Evolutionary conservation across 2,888 invertebrate genomes (phyloP), one percentile per base, ranked within the genome.

Genomic region (Anarsia innoxiella): DNA sequence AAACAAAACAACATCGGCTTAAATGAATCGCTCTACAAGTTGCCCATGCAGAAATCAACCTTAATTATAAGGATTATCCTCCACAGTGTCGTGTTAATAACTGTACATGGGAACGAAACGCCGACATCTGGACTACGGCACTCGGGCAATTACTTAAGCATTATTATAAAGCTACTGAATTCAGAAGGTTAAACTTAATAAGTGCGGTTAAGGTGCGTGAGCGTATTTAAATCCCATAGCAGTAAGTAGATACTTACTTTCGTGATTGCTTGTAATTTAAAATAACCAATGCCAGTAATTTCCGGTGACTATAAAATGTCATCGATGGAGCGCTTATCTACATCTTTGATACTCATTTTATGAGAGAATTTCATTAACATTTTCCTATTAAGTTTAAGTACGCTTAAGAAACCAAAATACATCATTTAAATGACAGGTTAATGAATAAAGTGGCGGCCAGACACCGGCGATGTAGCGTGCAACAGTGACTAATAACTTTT

Each of bases 161-260:
- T 65, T 66, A 66, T 70, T 66, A 67, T 66, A 66, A 69, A 55
- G 76, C 77, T 77, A 76, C 78, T 68, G 78, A 62, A 70, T 66
- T 59, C 65, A 64, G 61, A 67, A 66, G 63, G 63, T 58, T 59
- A 51, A 46, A 42, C 51, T 48, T 45, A 49, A 51, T 59, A 49
- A 44, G 46, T 50, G 55, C 51, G 46, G 51, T 51, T 59, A 63
- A 65, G 59, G 45, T 48, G 51, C 61, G 63, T 66, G 67, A 58
- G 67, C 71, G 44, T 45, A 52, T 59, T 60, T 56, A 52, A 53
- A 33, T 15, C 29, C n/a, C n/a, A n/a, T n/a, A n/a, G n/a, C n/a
- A n/a, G n/a, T n/a, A n/a, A n/a, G n/a, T n/a, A n/a, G n/a, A n/a
- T n/a, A n/a, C n/a, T n/a, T n/a, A n/a, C n/a, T n/a, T n/a, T 10